These are phyloP conservation scores for Dicentrarchus labrax DNA, from an alignment of 2,113 vertebrate species.

Conservation along the genomic window DNA sequence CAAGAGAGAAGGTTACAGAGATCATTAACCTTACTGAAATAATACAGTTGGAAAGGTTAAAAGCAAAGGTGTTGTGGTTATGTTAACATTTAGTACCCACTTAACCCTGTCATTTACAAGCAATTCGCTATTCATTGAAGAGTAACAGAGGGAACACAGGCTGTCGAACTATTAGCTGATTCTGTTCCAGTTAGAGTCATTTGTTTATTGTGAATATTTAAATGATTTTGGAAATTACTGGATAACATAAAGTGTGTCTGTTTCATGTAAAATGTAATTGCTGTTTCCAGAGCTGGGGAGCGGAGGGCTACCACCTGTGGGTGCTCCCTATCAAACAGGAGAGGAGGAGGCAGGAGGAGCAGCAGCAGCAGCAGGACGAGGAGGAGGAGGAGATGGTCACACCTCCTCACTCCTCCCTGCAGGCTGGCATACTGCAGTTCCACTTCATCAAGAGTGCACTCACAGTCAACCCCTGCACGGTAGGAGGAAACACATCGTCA, in stretches of 20 bases:
- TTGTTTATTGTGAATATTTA: not conserved
- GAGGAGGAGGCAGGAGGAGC: conserved; percentile 69
- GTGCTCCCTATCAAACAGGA: conserved; percentile 87
- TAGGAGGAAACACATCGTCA: conserved; percentile 75
- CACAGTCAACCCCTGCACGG: conserved; percentile 98
- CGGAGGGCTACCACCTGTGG: conserved; percentile 98
- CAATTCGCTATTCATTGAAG: not conserved
- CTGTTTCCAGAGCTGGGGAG: conserved; percentile 93
- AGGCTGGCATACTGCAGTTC: conserved; percentile 93
- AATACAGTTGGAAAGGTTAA: not conserved
- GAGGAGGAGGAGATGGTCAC: conserved; percentile 52
- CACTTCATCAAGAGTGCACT: conserved; percentile 99
- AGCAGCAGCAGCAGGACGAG: conserved; percentile 62
- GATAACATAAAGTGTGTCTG: not conserved
- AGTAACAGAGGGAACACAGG: not conserved
- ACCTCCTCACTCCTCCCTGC: conserved; percentile 73
- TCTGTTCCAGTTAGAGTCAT: not conserved
- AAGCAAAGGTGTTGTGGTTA: not conserved
- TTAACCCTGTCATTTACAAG: not conserved
- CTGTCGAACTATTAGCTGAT: no score
- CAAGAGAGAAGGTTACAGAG: not conserved
- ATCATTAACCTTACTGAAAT: not conserved
- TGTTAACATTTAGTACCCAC: not conserved
- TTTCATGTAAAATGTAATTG: not conserved
- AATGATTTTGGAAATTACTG: not conserved